A percentile compares a stretch with the other conserved stretches of the same genome.
Evolutionary conservation across 2,888 invertebrate genomes (phyloP).

Genomic region (Lithophane ornitopus): DNA sequence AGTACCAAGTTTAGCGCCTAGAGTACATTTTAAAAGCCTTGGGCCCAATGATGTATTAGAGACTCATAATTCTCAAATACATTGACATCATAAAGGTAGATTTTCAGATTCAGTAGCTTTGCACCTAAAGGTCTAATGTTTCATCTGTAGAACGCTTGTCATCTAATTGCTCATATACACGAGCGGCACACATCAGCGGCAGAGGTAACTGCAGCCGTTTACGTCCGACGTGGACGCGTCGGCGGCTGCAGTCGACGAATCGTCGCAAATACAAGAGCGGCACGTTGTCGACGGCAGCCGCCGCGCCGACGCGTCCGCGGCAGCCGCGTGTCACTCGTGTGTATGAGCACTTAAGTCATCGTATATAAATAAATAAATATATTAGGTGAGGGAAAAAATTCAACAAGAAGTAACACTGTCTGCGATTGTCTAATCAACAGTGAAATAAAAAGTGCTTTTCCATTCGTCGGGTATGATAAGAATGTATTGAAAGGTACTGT

Average conservation of each 20-base stretch:
- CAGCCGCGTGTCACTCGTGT: too few relatives aligned
- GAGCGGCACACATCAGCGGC: too few relatives aligned
- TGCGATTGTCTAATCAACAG: conserved; percentile 22
- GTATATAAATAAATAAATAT: conserved; percentile 16
- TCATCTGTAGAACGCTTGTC: conserved; percentile 54
- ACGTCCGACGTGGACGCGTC: too few relatives aligned
- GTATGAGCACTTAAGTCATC: conserved; percentile 13
- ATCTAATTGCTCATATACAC: background rate
- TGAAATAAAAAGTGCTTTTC: conserved; percentile 45
- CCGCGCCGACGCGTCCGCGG: too few relatives aligned
- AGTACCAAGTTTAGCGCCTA: conserved; percentile 53
- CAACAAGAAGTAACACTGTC: conserved; percentile 21
- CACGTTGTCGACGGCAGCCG: too few relatives aligned
- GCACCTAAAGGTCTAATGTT: conserved; percentile 57
- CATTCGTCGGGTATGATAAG: conserved; percentile 31
- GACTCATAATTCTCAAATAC: conserved; percentile 26
- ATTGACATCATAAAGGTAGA: conserved; percentile 48
- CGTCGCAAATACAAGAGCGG: too few relatives aligned
- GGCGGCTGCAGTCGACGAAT: too few relatives aligned
- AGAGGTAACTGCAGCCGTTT: too few relatives aligned
- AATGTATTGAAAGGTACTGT: conserved; percentile 44
- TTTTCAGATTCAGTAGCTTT: conserved; percentile 53
- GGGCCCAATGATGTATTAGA: conserved; percentile 61
- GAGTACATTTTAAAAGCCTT: conserved; percentile 56
- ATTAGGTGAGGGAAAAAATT: conserved; percentile 30